phyloP scores from a whole-genome alignment of 2,797 vertebrate genomes.

The Propithecus perrieri region DNA sequence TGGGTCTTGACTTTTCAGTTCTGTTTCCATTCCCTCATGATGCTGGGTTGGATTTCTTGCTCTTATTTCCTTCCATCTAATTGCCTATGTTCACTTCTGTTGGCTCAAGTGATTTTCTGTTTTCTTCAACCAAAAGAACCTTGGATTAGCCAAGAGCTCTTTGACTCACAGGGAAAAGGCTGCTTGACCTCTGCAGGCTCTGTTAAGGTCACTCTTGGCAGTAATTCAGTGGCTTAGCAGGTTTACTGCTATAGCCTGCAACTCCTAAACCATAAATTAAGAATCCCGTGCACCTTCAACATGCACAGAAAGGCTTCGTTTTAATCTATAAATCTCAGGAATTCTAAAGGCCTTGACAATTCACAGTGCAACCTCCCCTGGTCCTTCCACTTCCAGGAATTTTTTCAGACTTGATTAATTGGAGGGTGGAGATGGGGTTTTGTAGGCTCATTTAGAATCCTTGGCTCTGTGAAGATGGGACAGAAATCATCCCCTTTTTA shows the following conservation, averaged over 20 bases:
- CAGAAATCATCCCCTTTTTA: background rate
- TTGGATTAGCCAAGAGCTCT: background rate
- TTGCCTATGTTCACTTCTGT: background rate
- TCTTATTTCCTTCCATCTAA: background rate
- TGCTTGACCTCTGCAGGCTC: slow-evolving; percentile 24
- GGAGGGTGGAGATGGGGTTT: background rate
- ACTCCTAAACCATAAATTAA: slow-evolving; percentile 45
- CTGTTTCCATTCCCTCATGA: background rate
- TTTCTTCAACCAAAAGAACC: background rate
- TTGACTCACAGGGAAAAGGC: background rate
- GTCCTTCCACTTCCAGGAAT: slow-evolving; percentile 43
- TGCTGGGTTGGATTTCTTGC: background rate
- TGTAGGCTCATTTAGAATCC: background rate
- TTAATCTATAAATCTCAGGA: slow-evolving; percentile 47
- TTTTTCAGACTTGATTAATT: slow-evolving; percentile 60
- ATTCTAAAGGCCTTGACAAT: slow-evolving; percentile 36
- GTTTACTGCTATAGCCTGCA: slow-evolving; percentile 13
- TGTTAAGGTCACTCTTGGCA: slow-evolving; percentile 20
- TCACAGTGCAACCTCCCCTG: background rate
- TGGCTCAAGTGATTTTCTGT: background rate
- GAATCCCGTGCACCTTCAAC: background rate
- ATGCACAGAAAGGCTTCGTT: background rate
- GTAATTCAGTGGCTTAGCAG: slow-evolving; percentile 19
- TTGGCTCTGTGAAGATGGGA: background rate
- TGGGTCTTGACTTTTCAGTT: background rate